Evolutionary conservation across 2,888 invertebrate genomes (phyloP).

Genomic region (Eupsilia transversa): DNA sequence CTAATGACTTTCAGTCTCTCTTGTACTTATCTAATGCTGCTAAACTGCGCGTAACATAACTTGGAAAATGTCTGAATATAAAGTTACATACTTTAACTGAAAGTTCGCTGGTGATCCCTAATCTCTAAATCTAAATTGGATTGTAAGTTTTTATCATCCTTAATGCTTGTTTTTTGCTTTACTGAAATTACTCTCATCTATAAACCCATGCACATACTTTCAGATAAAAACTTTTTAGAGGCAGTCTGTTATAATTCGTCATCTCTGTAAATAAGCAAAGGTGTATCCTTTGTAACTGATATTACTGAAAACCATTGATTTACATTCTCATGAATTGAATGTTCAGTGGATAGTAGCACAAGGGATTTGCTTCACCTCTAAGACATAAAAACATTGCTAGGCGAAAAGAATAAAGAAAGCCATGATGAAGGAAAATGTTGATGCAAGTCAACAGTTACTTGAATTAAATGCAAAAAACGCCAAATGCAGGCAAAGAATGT

Average conservation of each 20-base stretch:
- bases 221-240: constrained; percentile 1
- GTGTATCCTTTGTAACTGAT: background rate
- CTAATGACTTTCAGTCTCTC: constrained; percentile 28
- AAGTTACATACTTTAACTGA: constrained; percentile 29
- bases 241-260: background rate
- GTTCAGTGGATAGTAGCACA: background rate
- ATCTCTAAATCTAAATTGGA: constrained; percentile 43
- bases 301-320: background rate
- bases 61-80: constrained; percentile 30
- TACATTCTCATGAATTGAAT: background rate
- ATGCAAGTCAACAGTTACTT: background rate
- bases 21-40: constrained; percentile 26
- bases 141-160: constrained; percentile 38
- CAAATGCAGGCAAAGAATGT: background rate
- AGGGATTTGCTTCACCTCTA: background rate
- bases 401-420: background rate
- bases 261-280: background rate
- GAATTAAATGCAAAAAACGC: background rate
- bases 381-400: background rate
- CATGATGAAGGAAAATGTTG: background rate
- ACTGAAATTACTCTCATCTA: background rate
- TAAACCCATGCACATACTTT: background rate
- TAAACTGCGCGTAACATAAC: constrained; percentile 31
- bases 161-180: constrained; percentile 9
- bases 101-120: constrained; percentile 17